phyloP scores from a whole-genome alignment of 2,888 invertebrate genomes.

The Ametastegia equiseti region DNA sequence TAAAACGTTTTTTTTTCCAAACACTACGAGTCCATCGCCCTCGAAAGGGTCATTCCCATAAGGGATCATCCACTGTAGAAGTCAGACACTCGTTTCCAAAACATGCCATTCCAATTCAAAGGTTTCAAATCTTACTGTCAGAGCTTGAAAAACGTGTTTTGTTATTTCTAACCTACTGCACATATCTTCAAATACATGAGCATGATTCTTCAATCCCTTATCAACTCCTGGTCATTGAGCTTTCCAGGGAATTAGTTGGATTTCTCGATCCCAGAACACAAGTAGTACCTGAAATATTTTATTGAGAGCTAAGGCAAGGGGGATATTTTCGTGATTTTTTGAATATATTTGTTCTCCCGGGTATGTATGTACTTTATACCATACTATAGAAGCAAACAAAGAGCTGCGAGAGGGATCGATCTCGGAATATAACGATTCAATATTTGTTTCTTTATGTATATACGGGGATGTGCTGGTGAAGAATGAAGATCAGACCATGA shows the following conservation, averaged over 20 bases:
- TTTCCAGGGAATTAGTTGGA: too few relatives aligned
- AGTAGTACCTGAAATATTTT: too few relatives aligned
- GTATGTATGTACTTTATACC: neutral
- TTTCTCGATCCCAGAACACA: too few relatives aligned
- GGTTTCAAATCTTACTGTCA: too few relatives aligned
- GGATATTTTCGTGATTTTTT: neutral
- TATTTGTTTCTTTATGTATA: slow-evolving; percentile 12
- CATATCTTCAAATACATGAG: neutral
- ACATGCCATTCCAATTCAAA: neutral
- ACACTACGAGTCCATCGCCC: neutral
- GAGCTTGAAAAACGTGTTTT: too few relatives aligned
- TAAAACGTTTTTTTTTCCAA: neutral
- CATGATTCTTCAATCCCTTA: neutral
- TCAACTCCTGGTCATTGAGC: neutral
- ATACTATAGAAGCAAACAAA: neutral
- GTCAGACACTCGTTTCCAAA: neutral
- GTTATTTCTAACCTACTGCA: too few relatives aligned
- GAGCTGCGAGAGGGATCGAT: neutral
- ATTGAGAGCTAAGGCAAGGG: neutral
- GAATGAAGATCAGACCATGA: neutral
- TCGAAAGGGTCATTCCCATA: too few relatives aligned
- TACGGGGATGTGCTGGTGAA: neutral
- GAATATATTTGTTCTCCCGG: neutral
- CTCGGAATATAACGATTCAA: slow-evolving; percentile 1
- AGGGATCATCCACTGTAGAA: neutral